Percentiles rank a stretch among this genome's conserved stretches.
These are phyloP conservation scores for Lepidocyrtoides sp. DNA, from an alignment of 2,888 invertebrate genomes.

Conservation along the genomic window DNA sequence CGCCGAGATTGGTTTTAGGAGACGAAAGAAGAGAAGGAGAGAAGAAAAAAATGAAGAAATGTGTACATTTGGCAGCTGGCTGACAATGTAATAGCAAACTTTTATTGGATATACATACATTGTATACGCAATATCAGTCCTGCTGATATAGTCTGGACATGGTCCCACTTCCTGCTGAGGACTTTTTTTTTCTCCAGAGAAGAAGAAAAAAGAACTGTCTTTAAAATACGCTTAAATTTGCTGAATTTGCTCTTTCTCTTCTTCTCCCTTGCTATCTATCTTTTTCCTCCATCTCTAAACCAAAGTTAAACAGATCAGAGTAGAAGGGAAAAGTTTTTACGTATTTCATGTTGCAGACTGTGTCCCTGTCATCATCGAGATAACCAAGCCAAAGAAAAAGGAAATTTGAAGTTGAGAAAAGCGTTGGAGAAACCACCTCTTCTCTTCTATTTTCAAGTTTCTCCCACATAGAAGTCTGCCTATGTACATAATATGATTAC, in stretches of 20 bases:
- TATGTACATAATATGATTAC: no score
- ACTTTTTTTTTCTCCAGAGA: not conserved
- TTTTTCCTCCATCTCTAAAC: not conserved
- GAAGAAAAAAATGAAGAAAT: conserved; percentile 51
- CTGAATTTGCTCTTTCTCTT: conserved; percentile 5
- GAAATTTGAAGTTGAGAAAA: conserved; percentile 38
- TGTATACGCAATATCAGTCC: not conserved
- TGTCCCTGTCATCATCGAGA: conserved; percentile 42
- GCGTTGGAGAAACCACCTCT: not conserved
- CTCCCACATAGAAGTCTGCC: no score
- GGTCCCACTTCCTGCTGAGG: not conserved
- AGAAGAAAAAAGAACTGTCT: not conserved
- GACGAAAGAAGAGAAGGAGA: not conserved
- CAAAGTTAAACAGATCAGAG: conserved; percentile 7
- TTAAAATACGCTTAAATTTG: conserved; percentile 22
- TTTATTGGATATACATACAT: conserved; percentile 21
- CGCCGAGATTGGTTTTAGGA: conserved; percentile 43
- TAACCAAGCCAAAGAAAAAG: conserved; percentile 22
- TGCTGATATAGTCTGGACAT: no score
- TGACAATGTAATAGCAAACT: not conserved
- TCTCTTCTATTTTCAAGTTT: no score
- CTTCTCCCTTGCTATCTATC: not conserved
- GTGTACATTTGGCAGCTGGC: conserved; percentile 49
- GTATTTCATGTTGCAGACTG: conserved; percentile 17
- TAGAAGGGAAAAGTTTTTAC: conserved; percentile 15